Conservation (phyloP, 2,113 vertebrate species). For the Ahaetulla prasina region DNA sequence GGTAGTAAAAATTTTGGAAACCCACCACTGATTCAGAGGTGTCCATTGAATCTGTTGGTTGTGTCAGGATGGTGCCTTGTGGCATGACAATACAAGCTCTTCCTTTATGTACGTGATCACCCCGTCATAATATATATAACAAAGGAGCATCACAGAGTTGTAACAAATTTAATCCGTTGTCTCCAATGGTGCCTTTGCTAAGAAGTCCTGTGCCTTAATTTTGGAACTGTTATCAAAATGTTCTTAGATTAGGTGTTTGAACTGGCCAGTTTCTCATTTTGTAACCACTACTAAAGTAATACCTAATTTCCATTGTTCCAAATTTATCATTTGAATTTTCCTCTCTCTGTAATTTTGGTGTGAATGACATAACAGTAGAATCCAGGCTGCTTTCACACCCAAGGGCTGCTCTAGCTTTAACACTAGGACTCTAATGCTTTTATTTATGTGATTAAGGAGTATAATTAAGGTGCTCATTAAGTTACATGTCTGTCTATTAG, state of each 20-base stretch:
- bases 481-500: not conserved
- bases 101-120: not conserved
- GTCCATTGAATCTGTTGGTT: not conserved
- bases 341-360: not conserved
- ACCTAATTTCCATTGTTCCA: not conserved
- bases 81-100: not conserved
- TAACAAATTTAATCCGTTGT: not conserved
- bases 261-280: not conserved
- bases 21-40: not conserved
- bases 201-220: not conserved
- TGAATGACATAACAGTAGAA: not conserved
- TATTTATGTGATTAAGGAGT: not conserved
- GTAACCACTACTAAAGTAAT: not conserved
- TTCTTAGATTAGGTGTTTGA: not conserved
- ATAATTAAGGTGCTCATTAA: not conserved
- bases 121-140: not conserved
- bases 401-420: not conserved
- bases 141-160: not conserved
- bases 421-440: not conserved
- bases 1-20: too few species aligned
- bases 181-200: not conserved
- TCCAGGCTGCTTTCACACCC: not conserved
- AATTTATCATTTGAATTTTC: not conserved
- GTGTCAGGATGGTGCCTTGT: not conserved
- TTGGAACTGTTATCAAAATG: not conserved